phyloP scores from a whole-genome alignment of 2,113 vertebrate genomes.

The Gulo gulo region DNA sequence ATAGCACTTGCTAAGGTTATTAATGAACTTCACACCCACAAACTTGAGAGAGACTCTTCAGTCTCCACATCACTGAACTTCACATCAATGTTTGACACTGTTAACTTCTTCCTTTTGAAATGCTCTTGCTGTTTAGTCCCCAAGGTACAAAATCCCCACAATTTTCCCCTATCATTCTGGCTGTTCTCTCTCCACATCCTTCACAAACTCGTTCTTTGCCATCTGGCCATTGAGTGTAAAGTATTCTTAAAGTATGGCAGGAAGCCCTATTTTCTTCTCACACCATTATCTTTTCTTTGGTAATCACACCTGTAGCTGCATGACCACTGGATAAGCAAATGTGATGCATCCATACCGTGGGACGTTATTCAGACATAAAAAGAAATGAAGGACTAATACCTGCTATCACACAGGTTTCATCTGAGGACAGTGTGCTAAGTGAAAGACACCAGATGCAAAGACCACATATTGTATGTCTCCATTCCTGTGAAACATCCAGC shows the following conservation, averaged over 20 bases:
- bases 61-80: neutral
- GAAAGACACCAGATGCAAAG: neutral
- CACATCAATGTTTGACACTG: neutral
- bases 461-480: neutral
- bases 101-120: neutral
- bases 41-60: neutral
- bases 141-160: neutral
- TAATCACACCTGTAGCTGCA: neutral
- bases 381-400: neutral
- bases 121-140: neutral
- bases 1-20: neutral
- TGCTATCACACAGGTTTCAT: neutral
- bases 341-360: neutral
- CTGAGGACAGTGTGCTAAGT: neutral
- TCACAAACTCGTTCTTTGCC: neutral
- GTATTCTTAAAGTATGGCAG: neutral
- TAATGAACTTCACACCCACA: neutral
- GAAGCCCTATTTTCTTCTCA: neutral
- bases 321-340: neutral
- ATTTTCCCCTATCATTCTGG: neutral
- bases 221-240: neutral
- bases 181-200: neutral
- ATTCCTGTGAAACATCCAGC: neutral
- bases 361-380: neutral
- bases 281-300: neutral